These are phyloP conservation scores for Rhynchotus rufescens DNA, from an alignment of 2,797 vertebrate genomes.

Conservation along the genomic window DNA sequence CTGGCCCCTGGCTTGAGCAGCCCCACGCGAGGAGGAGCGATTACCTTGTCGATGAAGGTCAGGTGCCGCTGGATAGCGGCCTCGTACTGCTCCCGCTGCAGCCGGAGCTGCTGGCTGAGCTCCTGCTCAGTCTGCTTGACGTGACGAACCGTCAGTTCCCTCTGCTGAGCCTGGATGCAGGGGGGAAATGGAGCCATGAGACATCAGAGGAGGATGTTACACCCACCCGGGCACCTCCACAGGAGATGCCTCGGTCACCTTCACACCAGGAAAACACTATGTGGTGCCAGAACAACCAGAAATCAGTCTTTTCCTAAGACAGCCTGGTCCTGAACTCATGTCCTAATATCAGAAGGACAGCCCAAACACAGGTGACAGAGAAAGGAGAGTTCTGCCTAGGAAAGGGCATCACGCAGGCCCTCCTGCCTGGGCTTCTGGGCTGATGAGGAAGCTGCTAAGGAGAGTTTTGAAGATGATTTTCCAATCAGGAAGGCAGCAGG, in stretches of 20 bases:
- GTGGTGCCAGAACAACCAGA: neutral
- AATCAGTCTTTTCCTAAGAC: neutral
- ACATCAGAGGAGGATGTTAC: neutral
- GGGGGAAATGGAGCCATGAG: neutral
- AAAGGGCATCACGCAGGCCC: no score
- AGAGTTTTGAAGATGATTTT: neutral
- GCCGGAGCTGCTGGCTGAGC: slow-evolving; percentile 84
- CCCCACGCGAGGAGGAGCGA: fast-evolving
- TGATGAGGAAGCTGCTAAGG: neutral
- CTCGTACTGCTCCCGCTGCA: slow-evolving; percentile 94
- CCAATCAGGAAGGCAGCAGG: neutral
- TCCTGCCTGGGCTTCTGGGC: neutral
- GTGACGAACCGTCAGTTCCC: slow-evolving; percentile 86
- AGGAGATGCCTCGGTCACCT: neutral
- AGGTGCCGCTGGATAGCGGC: slow-evolving; percentile 93
- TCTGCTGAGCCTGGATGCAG: slow-evolving; percentile 85
- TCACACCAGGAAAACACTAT: neutral
- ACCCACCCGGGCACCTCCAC: neutral
- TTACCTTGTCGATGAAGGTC: slow-evolving; percentile 94
- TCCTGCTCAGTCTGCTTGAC: slow-evolving; percentile 91
- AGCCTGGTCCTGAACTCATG: neutral
- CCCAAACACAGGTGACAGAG: fast-evolving
- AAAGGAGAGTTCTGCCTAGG: neutral
- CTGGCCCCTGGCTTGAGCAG: neutral
- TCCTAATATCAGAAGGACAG: neutral